phyloP scores from a whole-genome alignment of 2,888 invertebrate species.

The Phyto melanocephala region DNA sequence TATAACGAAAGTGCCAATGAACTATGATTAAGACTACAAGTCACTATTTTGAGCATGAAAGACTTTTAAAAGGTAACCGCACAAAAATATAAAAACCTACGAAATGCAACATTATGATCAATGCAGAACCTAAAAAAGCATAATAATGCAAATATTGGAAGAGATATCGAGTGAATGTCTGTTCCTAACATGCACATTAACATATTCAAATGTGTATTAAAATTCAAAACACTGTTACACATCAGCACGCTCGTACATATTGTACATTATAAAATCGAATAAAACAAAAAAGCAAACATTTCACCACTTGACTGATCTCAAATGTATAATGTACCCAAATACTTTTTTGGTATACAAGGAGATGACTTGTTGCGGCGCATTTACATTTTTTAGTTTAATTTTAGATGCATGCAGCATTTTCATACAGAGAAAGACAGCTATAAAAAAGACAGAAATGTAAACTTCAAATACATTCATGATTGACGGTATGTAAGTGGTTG shows the following conservation, averaged over 20 bases:
- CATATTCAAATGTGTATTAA: neutral
- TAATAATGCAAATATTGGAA: conserved; percentile 37
- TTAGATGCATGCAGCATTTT: conserved; percentile 2
- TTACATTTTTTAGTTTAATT: conserved; percentile 8
- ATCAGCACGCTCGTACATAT: neutral
- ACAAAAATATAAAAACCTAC: conserved; percentile 8
- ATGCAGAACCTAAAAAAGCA: conserved; percentile 5
- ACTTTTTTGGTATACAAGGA: neutral
- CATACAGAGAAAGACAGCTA: conserved; percentile 27
- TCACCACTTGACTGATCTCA: conserved; percentile 28
- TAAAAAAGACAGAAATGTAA: conserved; percentile 4
- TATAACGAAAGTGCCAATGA: conserved; percentile 12
- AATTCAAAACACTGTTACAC: neutral
- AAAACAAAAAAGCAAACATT: conserved; percentile 8
- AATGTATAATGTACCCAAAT: conserved; percentile 24
- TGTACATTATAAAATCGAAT: conserved; percentile 9
- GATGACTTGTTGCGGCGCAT: conserved; percentile 45
- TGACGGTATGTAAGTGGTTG: conserved; percentile 47
- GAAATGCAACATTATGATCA: neutral
- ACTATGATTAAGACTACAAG: neutral
- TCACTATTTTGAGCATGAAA: neutral
- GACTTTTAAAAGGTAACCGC: conserved; percentile 24
- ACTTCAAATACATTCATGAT: conserved; percentile 55
- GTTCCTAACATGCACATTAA: neutral
- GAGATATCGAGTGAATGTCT: no score